Evolutionary conservation across 2,888 invertebrate genomes (phyloP).

Genomic region (Sipunculus nudus): DNA sequence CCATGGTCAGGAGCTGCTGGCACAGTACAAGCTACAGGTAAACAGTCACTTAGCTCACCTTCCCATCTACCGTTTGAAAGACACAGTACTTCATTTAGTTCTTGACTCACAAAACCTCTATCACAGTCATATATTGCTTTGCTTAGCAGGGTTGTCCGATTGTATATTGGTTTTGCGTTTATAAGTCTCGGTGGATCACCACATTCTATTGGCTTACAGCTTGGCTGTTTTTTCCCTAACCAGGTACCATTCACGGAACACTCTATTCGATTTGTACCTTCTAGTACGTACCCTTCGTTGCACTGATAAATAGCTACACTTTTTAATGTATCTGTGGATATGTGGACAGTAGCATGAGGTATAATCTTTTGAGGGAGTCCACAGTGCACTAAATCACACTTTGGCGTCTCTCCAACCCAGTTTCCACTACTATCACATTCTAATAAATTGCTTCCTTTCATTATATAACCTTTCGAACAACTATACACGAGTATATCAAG

Average conservation of each 20-base stretch:
- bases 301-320: constrained; percentile 37
- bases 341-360: constrained; percentile 29
- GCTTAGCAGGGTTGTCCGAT: constrained; percentile 18
- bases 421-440: too few relatives aligned
- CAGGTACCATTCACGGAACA: constrained; percentile 36
- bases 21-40: too few relatives aligned
- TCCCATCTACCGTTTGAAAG: too few relatives aligned
- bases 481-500: too few relatives aligned
- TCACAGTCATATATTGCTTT: constrained; percentile 27
- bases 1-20: not conserved
- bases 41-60: too few relatives aligned
- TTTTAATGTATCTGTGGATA: constrained; percentile 18
- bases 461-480: too few relatives aligned
- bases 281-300: constrained; percentile 44
- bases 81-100: not conserved
- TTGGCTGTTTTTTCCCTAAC: constrained; percentile 20
- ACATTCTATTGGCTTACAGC: constrained; percentile 45
- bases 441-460: too few relatives aligned
- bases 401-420: too few relatives aligned
- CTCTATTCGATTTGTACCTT: constrained; percentile 41
- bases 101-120: constrained; percentile 7
- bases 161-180: too few relatives aligned
- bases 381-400: too few relatives aligned
- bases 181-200: constrained; percentile 46
- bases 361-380: too few relatives aligned